Evolutionary conservation across 2,888 invertebrate species (phyloP).

Genomic region (Terebella lapidaria): DNA sequence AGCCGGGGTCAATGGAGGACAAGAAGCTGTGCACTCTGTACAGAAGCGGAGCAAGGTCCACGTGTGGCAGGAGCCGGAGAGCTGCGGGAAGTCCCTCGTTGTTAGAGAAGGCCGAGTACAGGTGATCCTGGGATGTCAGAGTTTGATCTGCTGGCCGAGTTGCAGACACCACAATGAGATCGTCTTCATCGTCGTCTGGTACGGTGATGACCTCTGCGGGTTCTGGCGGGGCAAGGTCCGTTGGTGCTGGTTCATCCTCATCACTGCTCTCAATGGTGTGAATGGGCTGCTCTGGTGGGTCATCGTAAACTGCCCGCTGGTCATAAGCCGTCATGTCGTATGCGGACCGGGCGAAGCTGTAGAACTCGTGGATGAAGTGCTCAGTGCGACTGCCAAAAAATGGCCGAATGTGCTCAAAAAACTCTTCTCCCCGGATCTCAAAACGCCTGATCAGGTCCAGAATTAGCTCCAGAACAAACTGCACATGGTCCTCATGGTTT

Average conservation of each 20-base stretch:
- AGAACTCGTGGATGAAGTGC: conserved; percentile 86
- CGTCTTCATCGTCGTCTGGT: neutral
- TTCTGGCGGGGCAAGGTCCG: neutral
- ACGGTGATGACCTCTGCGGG: too few relatives aligned
- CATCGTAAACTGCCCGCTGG: conserved; percentile 43
- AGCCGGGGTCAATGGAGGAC: neutral
- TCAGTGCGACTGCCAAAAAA: conserved; percentile 69
- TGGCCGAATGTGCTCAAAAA: conserved; percentile 66
- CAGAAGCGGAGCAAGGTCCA: neutral
- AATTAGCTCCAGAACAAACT: conserved; percentile 66
- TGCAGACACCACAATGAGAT: neutral
- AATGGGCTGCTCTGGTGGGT: conserved; percentile 3
- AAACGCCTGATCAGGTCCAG: conserved; percentile 61
- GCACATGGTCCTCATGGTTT: conserved; percentile 38
- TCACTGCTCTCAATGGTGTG: neutral
- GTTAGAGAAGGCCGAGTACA: neutral
- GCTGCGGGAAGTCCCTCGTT: neutral
- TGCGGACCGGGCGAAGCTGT: conserved; percentile 79
- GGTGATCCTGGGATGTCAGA: neutral
- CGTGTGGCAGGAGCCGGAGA: too few relatives aligned
- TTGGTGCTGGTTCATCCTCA: neutral
- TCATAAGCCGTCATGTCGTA: conserved; percentile 74
- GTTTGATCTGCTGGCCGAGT: neutral
- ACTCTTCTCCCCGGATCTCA: conserved; percentile 57
- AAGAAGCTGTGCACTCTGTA: neutral